Percentiles rank a stretch among this genome's conserved stretches.
These are phyloP conservation scores for Anthophora plumipes DNA, from an alignment of 2,888 invertebrate species.

Conservation along the genomic window DNA sequence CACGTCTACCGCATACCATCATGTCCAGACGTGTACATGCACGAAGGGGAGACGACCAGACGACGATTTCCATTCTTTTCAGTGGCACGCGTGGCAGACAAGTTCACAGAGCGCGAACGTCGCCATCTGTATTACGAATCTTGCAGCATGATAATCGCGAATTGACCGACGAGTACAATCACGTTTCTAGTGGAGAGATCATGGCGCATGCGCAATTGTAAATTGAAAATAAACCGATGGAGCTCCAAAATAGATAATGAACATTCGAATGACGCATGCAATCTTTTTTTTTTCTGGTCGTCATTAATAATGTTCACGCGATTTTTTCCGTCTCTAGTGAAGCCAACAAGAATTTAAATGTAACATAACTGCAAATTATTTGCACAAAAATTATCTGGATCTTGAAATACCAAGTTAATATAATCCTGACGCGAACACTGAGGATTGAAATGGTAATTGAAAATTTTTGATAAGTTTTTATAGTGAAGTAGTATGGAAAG, in stretches of 20 bases:
- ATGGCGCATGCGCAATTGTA: constrained; percentile 20
- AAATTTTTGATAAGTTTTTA: neutral
- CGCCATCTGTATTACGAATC: constrained; percentile 73
- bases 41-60: constrained; percentile 41
- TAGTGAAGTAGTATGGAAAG: neutral
- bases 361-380: too few relatives aligned
- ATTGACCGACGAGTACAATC: constrained; percentile 55
- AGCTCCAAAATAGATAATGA: neutral
- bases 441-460: neutral
- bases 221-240: neutral
- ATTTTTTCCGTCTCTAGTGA: too few relatives aligned
- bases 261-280: neutral
- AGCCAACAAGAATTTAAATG: too few relatives aligned
- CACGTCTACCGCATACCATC: constrained; percentile 20
- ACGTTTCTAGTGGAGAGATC: neutral
- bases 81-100: constrained; percentile 64
- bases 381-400: too few relatives aligned
- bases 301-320: too few relatives aligned
- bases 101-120: constrained; percentile 47
- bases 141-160: constrained; percentile 58
- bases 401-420: too few relatives aligned
- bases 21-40: constrained; percentile 7
- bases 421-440: neutral
- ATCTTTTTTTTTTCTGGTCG: too few relatives aligned
- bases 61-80: constrained; percentile 42